A percentile compares a stretch with the other conserved stretches of the same genome.
phyloP scores from a whole-genome alignment of 1,140 invertebrate genomes.

The Leguminivora glycinivorella region DNA sequence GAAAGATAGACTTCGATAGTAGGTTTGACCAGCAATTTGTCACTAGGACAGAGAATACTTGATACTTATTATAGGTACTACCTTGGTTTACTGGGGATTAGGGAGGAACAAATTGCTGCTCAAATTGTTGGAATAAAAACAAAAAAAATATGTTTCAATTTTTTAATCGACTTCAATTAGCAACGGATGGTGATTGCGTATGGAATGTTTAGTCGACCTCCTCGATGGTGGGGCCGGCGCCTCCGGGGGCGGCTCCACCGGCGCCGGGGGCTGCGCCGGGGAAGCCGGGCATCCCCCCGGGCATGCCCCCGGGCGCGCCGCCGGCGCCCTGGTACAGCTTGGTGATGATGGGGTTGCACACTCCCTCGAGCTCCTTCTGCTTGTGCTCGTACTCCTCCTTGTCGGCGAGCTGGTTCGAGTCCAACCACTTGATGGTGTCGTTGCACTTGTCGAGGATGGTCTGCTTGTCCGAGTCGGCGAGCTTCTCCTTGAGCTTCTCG shows the following conservation, averaged over 20 bases:
- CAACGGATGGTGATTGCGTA: constrained; percentile 29
- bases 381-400: constrained; percentile 97
- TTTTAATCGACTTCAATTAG: constrained; percentile 33
- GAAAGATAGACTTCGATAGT: no score
- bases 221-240: constrained; percentile 94
- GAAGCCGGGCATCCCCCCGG: constrained; percentile 81
- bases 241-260: constrained; percentile 81
- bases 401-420: constrained; percentile 94
- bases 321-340: constrained; percentile 90
- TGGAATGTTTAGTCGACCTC: constrained; percentile 92
- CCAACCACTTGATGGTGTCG: constrained; percentile 96
- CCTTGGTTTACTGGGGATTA: no score
- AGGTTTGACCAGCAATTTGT: no score
- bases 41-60: no score
- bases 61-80: no score
- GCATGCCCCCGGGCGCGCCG: constrained; percentile 84
- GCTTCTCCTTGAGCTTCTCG: constrained; percentile 95
- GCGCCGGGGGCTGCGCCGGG: constrained; percentile 80
- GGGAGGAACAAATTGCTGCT: no score
- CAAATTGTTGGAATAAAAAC: not conserved
- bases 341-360: constrained; percentile 93
- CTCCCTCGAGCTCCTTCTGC: constrained; percentile 91
- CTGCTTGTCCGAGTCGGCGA: constrained; percentile 92
- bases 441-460: constrained; percentile 94
- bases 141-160: constrained; percentile 30